These are phyloP conservation scores for Heliopora coerulea DNA, from an alignment of 92 coral and sea anemone species.

Conservation along the genomic window DNA sequence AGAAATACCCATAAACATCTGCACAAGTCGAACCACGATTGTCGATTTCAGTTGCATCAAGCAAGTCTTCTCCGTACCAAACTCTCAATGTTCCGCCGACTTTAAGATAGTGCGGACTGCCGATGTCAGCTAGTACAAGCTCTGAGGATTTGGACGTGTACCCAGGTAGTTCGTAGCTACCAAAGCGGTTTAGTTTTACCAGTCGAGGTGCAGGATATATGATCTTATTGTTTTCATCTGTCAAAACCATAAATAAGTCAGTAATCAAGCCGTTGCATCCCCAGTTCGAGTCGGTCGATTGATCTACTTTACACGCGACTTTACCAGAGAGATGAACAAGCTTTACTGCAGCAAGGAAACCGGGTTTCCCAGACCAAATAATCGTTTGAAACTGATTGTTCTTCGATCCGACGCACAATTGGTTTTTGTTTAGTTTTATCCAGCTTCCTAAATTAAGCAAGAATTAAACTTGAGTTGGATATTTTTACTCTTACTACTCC, in stretches of 20 bases:
- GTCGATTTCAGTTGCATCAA: background rate
- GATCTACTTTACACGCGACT: background rate
- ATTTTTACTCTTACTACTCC: too few relatives aligned
- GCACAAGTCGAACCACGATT: background rate
- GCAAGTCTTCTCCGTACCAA: slow-evolving; percentile 1
- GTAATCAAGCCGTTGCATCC: background rate
- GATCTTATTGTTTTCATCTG: background rate
- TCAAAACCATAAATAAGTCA: background rate
- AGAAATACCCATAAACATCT: background rate
- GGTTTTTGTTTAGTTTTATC: too few relatives aligned
- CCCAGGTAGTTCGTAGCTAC: background rate
- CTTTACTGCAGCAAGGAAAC: background rate
- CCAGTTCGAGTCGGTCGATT: background rate
- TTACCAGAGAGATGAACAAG: background rate
- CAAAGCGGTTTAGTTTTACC: background rate
- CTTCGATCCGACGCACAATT: background rate
- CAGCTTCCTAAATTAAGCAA: too few relatives aligned
- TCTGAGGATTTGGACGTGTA: background rate
- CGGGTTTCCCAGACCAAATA: background rate
- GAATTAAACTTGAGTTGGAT: too few relatives aligned
- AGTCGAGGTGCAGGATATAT: background rate
- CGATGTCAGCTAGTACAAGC: background rate
- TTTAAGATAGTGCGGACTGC: background rate
- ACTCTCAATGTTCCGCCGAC: background rate
- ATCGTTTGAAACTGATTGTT: background rate